These are phyloP conservation scores for Ceratina australensis DNA, from an alignment of 1,140 invertebrate genomes.

Conservation along the genomic window DNA sequence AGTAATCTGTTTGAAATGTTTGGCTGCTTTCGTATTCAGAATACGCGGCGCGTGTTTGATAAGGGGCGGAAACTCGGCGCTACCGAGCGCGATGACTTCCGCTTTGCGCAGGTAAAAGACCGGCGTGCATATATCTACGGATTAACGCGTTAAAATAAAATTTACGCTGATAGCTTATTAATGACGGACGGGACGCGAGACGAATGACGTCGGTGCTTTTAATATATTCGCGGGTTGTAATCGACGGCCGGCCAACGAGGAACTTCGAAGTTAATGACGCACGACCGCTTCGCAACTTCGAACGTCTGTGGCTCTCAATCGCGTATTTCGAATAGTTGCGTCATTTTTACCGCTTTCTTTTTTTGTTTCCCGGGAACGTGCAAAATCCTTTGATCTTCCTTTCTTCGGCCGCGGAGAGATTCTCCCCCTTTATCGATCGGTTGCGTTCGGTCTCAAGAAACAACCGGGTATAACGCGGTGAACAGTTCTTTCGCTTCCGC, in stretches of 20 bases:
- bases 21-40: too few relatives aligned
- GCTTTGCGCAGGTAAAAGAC: not conserved
- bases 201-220: constrained; percentile 37
- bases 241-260: not conserved
- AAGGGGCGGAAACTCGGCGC: constrained; percentile 22
- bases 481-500: too few relatives aligned
- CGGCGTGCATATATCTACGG: constrained; percentile 16
- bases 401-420: not conserved
- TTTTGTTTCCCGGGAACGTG: not conserved
- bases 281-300: constrained; percentile 25
- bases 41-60: too few relatives aligned
- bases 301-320: not conserved
- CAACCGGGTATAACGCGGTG: not conserved
- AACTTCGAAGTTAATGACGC: constrained; percentile 32
- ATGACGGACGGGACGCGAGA: constrained; percentile 30
- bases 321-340: constrained; percentile 22
- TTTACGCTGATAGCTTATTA: constrained; percentile 43
- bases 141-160: constrained; percentile 45
- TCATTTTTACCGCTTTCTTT: not conserved
- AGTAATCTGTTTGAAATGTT: too few relatives aligned
- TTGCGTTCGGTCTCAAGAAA: not conserved
- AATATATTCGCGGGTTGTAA: constrained; percentile 33
- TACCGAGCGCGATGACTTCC: constrained; percentile 31
- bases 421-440: not conserved
- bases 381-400: not conserved